These are phyloP conservation scores for Tupaia chinensis DNA, from an alignment of 2,113 vertebrate genomes.

Conservation along the genomic window DNA sequence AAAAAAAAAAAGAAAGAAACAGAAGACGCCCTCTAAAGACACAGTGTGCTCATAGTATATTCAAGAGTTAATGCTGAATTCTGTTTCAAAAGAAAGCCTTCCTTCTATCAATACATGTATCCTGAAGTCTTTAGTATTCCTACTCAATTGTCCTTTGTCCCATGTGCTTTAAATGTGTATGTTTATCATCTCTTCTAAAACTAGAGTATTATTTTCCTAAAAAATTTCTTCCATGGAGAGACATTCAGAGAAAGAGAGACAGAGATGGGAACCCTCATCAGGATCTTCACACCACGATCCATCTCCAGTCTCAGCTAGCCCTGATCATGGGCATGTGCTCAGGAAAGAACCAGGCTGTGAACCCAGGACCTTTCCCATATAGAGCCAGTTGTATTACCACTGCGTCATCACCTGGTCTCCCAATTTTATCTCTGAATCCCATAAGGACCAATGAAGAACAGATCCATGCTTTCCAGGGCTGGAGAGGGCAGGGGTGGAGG, in stretches of 20 bases:
- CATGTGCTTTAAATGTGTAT: background rate
- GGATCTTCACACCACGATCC: too few species aligned
- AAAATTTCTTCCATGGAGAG: background rate
- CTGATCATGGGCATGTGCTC: too few species aligned
- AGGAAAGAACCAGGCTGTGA: too few species aligned
- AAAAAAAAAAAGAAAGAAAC: background rate
- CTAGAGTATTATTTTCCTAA: background rate
- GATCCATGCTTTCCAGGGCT: background rate
- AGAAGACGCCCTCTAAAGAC: background rate
- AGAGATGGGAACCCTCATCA: too few species aligned
- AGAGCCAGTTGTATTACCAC: too few species aligned
- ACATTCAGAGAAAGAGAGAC: too few species aligned
- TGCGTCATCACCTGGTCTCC: too few species aligned
- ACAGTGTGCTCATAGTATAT: background rate
- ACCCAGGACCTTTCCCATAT: too few species aligned
- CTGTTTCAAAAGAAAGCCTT: conserved; percentile 23
- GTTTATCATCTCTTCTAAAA: background rate
- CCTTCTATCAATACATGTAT: background rate
- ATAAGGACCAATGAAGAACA: background rate
- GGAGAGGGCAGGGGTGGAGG: background rate
- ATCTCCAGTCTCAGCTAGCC: too few species aligned
- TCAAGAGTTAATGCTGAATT: conserved; percentile 5
- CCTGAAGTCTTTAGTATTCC: background rate
- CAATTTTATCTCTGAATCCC: background rate
- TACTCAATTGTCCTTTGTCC: background rate